Percentiles rank a stretch among this genome's conserved stretches.
Conservation (phyloP, 1,140 invertebrate genomes). For the Lepidurus packardi region DNA sequence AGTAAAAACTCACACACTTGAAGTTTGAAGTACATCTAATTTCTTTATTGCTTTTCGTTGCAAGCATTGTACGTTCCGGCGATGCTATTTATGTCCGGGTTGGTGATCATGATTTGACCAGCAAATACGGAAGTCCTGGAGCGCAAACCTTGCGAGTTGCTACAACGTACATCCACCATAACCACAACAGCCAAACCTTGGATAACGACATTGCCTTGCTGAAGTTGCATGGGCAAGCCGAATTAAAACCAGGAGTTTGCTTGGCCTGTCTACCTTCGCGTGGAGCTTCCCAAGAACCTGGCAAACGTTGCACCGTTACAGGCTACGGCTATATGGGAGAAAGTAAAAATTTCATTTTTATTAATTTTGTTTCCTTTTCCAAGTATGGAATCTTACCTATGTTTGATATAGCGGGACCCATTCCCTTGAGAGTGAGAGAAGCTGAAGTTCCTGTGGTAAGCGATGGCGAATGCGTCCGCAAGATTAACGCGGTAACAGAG, state of each 20-base stretch:
- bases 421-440: slow-evolving; percentile 77
- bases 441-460: slow-evolving; percentile 89
- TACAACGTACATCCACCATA: slow-evolving; percentile 92
- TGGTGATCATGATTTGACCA: slow-evolving; percentile 84
- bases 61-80: slow-evolving; percentile 79
- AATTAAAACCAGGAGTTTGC: slow-evolving; percentile 75
- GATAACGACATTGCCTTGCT: slow-evolving; percentile 93
- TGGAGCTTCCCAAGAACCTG: slow-evolving; percentile 75
- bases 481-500: slow-evolving; percentile 88
- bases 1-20: slow-evolving; percentile 55
- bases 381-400: background rate
- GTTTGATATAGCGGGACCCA: slow-evolving; percentile 68
- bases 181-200: slow-evolving; percentile 91
- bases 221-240: slow-evolving; percentile 82
- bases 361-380: background rate
- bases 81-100: slow-evolving; percentile 86
- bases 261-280: slow-evolving; percentile 80
- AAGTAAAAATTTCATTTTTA: slow-evolving; percentile 50
- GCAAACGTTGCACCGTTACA: slow-evolving; percentile 83
- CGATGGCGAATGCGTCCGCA: slow-evolving; percentile 81
- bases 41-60: slow-evolving; percentile 40
- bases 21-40: slow-evolving; percentile 12
- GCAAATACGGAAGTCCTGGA: slow-evolving; percentile 76
- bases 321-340: slow-evolving; percentile 92
- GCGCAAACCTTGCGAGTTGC: slow-evolving; percentile 81